A percentile compares a stretch with the other conserved stretches of the same genome.
These are phyloP conservation scores for Ciconia stormi DNA, from an alignment of 2,113 vertebrate genomes.

Conservation along the genomic window DNA sequence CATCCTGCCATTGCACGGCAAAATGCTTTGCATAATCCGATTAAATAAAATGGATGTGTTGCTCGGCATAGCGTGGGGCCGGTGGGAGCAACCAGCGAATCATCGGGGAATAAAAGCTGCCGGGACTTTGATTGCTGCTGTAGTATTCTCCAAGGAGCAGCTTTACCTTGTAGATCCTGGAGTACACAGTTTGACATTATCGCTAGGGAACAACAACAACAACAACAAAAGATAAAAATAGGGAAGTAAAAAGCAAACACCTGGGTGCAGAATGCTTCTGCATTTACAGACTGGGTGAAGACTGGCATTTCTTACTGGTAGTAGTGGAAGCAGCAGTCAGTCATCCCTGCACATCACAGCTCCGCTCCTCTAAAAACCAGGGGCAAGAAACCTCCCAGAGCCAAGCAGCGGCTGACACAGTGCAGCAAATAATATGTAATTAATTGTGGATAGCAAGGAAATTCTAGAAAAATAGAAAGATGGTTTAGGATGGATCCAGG, in stretches of 20 bases:
- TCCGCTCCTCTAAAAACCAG: not conserved
- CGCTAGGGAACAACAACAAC: accelerated
- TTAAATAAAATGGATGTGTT: not conserved
- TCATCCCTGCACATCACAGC: not conserved
- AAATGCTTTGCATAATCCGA: not conserved
- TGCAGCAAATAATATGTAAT: not conserved
- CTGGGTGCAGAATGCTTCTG: not conserved
- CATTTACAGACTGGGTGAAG: not conserved
- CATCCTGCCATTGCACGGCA: not conserved
- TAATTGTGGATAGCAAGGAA: not conserved
- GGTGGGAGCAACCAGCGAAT: not conserved
- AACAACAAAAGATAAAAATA: accelerated
- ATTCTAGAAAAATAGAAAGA: not conserved
- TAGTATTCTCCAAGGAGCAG: not conserved
- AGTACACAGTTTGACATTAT: not conserved
- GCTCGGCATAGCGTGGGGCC: not conserved
- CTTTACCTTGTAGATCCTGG: not conserved
- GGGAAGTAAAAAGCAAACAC: not conserved
- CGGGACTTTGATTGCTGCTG: not conserved
- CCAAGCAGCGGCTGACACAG: accelerated
- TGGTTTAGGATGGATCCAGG: not conserved
- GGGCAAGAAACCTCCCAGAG: not conserved
- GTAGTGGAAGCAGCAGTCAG: not conserved
- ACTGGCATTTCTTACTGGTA: not conserved
- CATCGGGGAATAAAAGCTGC: not conserved